Percentiles rank a stretch among this genome's conserved stretches.
phyloP scores from a whole-genome alignment of 2,797 vertebrate species.

The Hypotaenidia philippensis region DNA sequence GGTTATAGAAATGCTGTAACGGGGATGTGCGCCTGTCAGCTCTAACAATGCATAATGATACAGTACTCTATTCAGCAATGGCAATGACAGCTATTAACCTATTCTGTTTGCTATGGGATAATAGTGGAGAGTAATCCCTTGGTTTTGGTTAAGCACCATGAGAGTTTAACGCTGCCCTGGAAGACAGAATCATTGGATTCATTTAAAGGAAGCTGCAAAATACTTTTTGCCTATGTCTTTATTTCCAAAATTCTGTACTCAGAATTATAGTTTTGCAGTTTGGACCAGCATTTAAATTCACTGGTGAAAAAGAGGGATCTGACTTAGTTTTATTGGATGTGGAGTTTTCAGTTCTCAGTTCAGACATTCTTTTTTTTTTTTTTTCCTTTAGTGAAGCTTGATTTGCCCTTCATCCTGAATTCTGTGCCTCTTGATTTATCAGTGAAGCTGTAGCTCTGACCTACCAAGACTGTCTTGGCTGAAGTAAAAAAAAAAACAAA shows the following conservation, averaged over 20 bases:
- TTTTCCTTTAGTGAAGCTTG: not conserved
- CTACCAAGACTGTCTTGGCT: not conserved
- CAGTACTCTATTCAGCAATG: constrained; percentile 2
- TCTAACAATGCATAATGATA: constrained; percentile 24
- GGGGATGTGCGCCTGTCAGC: constrained; percentile 29
- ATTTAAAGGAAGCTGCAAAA: not conserved
- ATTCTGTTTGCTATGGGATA: constrained; percentile 54
- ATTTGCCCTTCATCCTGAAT: not conserved
- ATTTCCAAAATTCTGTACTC: not conserved
- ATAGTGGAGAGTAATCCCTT: not conserved
- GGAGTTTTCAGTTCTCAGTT: not conserved
- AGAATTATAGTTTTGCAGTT: not conserved
- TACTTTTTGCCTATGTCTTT: not conserved
- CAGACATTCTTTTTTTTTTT: not conserved
- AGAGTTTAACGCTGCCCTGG: not conserved
- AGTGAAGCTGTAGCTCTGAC: not conserved
- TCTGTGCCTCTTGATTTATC: not conserved
- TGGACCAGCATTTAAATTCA: not conserved
- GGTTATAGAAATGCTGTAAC: constrained; percentile 4
- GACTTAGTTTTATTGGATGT: not conserved
- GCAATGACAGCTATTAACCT: constrained; percentile 51
- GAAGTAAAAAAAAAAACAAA: not conserved
- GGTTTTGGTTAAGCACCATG: not conserved
- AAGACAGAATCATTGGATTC: not conserved
- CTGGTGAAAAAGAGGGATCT: not conserved